These are phyloP conservation scores for Carterocephalus palaemon DNA, from an alignment of 2,888 invertebrate species.

Conservation along the genomic window DNA sequence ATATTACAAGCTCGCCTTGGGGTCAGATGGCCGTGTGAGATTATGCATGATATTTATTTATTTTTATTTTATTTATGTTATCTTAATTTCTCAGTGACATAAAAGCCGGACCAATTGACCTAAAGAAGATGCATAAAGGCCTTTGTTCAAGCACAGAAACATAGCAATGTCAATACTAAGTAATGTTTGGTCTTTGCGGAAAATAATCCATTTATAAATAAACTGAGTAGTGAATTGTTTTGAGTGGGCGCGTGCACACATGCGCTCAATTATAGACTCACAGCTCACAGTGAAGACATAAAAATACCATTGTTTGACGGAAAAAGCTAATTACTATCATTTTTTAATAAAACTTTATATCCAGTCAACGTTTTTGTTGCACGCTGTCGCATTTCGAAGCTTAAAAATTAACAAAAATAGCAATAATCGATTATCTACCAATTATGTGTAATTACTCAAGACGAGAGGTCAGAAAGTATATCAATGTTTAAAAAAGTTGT, in stretches of 20 bases:
- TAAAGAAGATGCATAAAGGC: too few species aligned
- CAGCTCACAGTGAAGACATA: conserved; percentile 11
- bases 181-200: conserved; percentile 4
- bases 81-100: too few species aligned
- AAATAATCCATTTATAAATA: conserved; percentile 15
- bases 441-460: conserved; percentile 20
- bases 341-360: conserved; percentile 11
- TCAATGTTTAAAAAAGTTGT: conserved; percentile 13
- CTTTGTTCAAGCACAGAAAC: too few species aligned
- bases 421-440: conserved; percentile 22
- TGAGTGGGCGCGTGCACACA: conserved; percentile 9
- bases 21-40: too few species aligned
- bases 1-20: too few species aligned
- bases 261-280: conserved; percentile 6
- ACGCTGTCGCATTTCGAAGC: conserved; percentile 6
- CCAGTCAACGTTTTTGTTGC: conserved; percentile 8
- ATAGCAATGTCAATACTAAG: too few species aligned
- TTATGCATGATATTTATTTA: too few species aligned
- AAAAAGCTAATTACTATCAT: conserved; percentile 11
- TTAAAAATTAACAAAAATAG: conserved; percentile 15
- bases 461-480: conserved; percentile 16
- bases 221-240: conserved; percentile 4
- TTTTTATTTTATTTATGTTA: too few species aligned
- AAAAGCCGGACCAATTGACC: too few species aligned
- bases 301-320: conserved; percentile 11